These are phyloP conservation scores for Eretmochelys imbricata DNA, from an alignment of 2,113 vertebrate genomes.

Conservation along the genomic window DNA sequence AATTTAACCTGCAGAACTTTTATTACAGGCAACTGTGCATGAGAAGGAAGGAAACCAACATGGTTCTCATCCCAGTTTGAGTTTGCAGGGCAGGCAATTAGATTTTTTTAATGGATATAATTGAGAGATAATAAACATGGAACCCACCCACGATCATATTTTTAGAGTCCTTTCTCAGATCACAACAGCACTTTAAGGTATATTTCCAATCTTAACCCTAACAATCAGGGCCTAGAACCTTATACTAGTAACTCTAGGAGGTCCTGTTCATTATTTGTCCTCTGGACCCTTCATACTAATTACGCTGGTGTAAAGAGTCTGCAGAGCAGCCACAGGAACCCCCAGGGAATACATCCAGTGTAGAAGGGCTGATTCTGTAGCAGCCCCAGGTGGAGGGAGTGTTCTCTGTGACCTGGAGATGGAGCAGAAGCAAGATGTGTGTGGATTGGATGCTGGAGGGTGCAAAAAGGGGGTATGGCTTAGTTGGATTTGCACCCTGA, in stretches of 20 bases:
- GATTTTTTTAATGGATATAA: accelerated
- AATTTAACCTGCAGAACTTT: constrained; percentile 22
- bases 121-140: background rate
- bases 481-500: background rate
- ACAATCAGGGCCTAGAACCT: background rate
- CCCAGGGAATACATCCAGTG: background rate
- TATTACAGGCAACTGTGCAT: background rate
- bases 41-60: background rate
- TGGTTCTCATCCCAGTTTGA: background rate
- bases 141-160: background rate
- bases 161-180: background rate
- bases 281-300: background rate
- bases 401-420: background rate
- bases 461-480: background rate
- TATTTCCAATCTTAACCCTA: background rate
- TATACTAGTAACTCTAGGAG: background rate
- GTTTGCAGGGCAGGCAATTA: background rate
- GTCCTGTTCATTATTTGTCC: background rate
- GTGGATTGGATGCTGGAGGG: background rate
- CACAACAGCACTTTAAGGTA: background rate
- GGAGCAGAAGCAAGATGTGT: background rate
- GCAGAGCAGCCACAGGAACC: background rate
- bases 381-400: background rate
- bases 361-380: background rate
- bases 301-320: background rate